phyloP scores from a whole-genome alignment of 1,140 invertebrate species.

The Steinernema feltiae region DNA sequence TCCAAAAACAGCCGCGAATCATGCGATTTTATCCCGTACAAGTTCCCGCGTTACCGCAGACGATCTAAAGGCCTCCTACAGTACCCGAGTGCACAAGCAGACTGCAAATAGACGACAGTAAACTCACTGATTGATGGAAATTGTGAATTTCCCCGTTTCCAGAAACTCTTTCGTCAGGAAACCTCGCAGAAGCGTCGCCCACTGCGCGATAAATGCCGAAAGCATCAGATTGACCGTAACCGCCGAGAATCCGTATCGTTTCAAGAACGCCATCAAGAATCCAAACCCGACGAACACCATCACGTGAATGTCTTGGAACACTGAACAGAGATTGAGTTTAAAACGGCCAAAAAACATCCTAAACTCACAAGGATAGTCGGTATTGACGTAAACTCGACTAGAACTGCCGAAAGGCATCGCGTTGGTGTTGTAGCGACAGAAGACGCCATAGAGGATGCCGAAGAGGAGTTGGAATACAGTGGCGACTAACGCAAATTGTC shows the following conservation, averaged over 20 bases:
- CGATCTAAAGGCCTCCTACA: no score
- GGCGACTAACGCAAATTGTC: constrained; percentile 44
- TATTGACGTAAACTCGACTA: constrained; percentile 44
- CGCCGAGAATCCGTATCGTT: constrained; percentile 79
- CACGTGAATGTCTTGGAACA: constrained; percentile 57
- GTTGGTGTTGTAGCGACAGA: constrained; percentile 44
- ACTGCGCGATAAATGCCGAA: constrained; percentile 53
- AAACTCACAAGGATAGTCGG: constrained; percentile 44
- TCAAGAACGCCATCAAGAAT: constrained; percentile 89
- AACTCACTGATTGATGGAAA: constrained; percentile 44
- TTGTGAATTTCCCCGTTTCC: constrained; percentile 40
- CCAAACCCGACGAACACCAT: constrained; percentile 88
- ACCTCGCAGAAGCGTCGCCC: constrained; percentile 45
- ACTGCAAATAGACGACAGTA: no score
- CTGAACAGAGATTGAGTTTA: constrained; percentile 30
- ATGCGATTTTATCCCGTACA: no score
- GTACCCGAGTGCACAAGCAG: no score
- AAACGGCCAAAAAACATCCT: neutral
- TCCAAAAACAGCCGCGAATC: no score
- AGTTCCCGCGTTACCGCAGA: no score
- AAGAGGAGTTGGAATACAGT: constrained; percentile 47
- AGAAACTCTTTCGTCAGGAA: constrained; percentile 49
- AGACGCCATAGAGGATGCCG: constrained; percentile 38
- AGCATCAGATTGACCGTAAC: constrained; percentile 80
- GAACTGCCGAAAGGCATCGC: constrained; percentile 33